Evolutionary conservation across 2,113 vertebrate genomes (phyloP).

Genomic region (Leuciscus idus): DNA sequence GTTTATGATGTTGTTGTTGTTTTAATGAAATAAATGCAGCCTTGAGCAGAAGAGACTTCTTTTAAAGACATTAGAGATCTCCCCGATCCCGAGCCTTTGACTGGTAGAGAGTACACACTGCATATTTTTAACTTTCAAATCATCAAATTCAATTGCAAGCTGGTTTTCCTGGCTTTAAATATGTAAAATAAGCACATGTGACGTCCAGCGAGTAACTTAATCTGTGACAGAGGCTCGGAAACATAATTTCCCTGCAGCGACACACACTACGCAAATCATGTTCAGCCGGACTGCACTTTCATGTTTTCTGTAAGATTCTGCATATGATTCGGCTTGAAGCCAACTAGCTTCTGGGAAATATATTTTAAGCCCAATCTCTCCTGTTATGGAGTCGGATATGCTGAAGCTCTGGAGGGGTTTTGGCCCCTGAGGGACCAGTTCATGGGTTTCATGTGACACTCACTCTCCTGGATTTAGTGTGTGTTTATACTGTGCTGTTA

Average conservation of each 20-base stretch:
- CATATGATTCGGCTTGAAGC: not conserved
- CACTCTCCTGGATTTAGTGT: not conserved
- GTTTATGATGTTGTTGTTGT: no score
- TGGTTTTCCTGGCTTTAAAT: not conserved
- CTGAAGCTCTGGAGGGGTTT: not conserved
- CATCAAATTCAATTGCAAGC: not conserved
- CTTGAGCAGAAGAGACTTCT: no score
- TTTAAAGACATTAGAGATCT: no score
- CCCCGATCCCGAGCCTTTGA: rapidly evolving
- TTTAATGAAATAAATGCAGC: no score
- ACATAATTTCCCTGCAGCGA: not conserved
- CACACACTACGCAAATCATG: not conserved
- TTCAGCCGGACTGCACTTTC: not conserved
- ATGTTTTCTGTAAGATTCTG: not conserved
- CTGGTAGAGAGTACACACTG: no score
- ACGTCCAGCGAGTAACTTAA: not conserved
- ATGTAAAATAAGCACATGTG: not conserved
- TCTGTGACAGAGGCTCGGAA: not conserved
- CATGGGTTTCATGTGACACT: not conserved
- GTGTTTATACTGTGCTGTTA: no score
- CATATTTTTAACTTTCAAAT: no score
- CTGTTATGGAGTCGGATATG: not conserved
- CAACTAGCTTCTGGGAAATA: not conserved
- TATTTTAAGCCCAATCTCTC: not conserved
- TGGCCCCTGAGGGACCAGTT: not conserved